Evolutionary conservation across 2,888 invertebrate species (phyloP), one percentile per base, ranked within the genome.

Genomic region (Apamea epomidion): DNA sequence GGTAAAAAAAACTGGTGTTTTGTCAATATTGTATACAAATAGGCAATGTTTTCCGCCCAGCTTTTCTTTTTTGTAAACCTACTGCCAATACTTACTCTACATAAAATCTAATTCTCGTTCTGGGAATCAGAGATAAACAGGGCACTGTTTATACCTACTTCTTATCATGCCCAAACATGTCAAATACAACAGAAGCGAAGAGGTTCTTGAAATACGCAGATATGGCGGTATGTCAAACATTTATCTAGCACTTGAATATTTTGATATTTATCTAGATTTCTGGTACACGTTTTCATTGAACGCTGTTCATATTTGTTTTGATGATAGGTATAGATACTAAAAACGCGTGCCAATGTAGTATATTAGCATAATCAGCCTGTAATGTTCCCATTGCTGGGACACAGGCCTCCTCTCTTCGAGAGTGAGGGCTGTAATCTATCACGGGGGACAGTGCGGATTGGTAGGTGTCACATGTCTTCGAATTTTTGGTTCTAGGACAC

Each of bases 181-280:
- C 65, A 60, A 45, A 75, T 75, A 78, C 45, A 65, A 82, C 78
- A 78, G 74, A 82, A 75, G 78, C 69, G 42, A 72, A 82, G 62
- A 75, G 64, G 54, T 78, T 68, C 65, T 74, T 74, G 72, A 72
- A 69, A 58, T 85, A 85, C 64, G 58, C 51, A 72, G 64, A 29
- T 54, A 62, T 82, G 72, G 82, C 78, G 82, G 62, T 74, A 16
- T 81, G 67, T 74, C 85, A 85, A 37, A 48, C n/a, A 48, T 71
- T 81, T 84, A 76, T 76, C 80, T 37, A 69, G 45, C 67, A 72
- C 84, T 72, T 58, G 67, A 37, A 78, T 78, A 72, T 82, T 72
- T 62, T 78, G 45, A 72, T 78, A 6, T 72, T 68, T 68, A 83
- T 83, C 83, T 67, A 68, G 16, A 83, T 60, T 71, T 76, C 42